Percentiles rank a stretch among this genome's conserved stretches.
Conservation (phyloP, 2,113 vertebrate species). For the Pluvialis apricaria region DNA sequence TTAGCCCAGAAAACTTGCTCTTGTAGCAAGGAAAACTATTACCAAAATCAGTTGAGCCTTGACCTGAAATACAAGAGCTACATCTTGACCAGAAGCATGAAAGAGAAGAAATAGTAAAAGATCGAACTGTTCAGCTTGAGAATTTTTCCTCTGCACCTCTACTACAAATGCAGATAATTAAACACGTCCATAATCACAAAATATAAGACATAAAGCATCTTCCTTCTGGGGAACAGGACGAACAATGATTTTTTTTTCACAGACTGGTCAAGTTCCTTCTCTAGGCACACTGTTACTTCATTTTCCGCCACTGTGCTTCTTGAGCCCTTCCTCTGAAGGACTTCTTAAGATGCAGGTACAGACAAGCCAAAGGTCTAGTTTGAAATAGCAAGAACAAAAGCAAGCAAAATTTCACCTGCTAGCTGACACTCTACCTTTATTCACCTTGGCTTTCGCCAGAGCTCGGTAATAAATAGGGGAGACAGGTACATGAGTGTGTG, state of each 20-base stretch:
- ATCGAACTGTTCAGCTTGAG: neutral
- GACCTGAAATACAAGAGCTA: neutral
- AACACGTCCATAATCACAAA: neutral
- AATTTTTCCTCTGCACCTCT: neutral
- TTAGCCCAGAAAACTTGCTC: neutral
- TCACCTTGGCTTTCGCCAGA: neutral
- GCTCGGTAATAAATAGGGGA: neutral
- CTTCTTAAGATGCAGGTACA: neutral
- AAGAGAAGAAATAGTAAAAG: neutral
- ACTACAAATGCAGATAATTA: neutral
- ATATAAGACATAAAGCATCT: neutral
- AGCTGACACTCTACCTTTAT: neutral
- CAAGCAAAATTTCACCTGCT: neutral
- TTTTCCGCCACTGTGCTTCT: neutral
- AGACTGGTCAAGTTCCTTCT: neutral
- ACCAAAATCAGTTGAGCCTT: neutral
- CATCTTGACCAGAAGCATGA: neutral
- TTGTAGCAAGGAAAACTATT: neutral
- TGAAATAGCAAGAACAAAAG: neutral
- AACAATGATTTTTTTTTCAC: neutral
- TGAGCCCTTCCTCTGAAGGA: neutral
- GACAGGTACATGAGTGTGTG: neutral
- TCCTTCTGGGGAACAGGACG: neutral
- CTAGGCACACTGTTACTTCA: neutral
- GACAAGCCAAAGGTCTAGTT: neutral